Evolutionary conservation across 1,140 invertebrate species (phyloP), one percentile per base, ranked within the genome.

Genomic region (Polypedilum vanderplanki): DNA sequence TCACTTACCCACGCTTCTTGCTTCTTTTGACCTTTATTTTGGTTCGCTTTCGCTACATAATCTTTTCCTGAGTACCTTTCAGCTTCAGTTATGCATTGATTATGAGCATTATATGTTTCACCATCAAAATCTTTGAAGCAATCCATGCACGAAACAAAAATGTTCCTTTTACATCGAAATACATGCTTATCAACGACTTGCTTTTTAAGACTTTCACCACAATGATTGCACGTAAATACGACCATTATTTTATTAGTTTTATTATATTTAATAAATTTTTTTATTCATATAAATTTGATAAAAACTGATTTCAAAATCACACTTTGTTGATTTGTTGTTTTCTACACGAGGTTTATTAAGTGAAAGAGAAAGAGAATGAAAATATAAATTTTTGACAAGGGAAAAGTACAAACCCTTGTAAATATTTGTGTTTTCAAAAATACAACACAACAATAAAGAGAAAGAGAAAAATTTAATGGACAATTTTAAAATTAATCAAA

Each of bases 151-250:
- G 90, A 89, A 17, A 97, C 83, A 78, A 86, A 86, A 77, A 87
- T 83, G 20, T 83, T 78, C 1, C 80, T 82, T 46, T 86, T 77
- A 75, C 90, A 88, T 80, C 90, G 88, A 76, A 87, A 87, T 82
- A 96, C 96, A 84, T 98, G 95, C 80, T 95, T 95, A 76, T 94
- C 93, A 3, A 97, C 94, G 82, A 92, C 90, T 40, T 93, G 92
- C 80, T 97, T 97, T 80, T 96, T 94, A 0, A 97, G 80, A 20
- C 92, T 89, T 75, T 96, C 93, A 0, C 94, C 94, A 82, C 96
- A 98, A 77, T 90, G 86, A 79, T 92, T 92, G 82, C 96, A 98
- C 15, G 92, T 94, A 81, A 98, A 98, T 24, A 95, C 91, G 41
- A 97, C 94, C 95, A 97, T 97, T 78, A 76, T 82, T 7, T 75